Conservation (phyloP, 2,797 vertebrate species). For the Schizopygopsis pylzovi region DNA sequence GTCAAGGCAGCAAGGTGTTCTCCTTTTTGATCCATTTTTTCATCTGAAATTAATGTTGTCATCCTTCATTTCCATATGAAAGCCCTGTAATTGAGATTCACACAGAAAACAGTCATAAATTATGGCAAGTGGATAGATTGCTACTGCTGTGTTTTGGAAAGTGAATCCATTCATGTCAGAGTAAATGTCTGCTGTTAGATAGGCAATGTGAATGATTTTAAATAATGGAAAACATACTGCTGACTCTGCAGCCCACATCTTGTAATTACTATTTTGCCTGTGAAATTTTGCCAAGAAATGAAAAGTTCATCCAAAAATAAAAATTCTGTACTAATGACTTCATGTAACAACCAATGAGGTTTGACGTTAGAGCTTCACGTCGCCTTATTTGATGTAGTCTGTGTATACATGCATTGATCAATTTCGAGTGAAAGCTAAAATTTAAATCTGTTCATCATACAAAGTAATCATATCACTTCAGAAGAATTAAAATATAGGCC, state of each 20-base stretch:
- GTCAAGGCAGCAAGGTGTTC: slow-evolving; percentile 30
- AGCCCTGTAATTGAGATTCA: slow-evolving; percentile 50
- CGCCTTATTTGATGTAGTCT: neutral
- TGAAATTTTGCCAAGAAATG: neutral
- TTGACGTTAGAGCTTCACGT: neutral
- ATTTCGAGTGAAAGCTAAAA: neutral
- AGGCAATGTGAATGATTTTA: slow-evolving; percentile 53
- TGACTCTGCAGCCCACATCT: slow-evolving; percentile 22
- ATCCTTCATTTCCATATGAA: slow-evolving; percentile 53
- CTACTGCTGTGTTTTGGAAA: slow-evolving; percentile 51
- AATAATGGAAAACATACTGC: slow-evolving; percentile 50
- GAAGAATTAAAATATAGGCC: neutral
- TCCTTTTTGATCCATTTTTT: slow-evolving; percentile 31
- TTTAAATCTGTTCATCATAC: neutral
- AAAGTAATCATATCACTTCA: neutral
- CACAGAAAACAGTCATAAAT: slow-evolving; percentile 55
- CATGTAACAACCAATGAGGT: neutral
- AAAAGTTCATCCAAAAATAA: neutral
- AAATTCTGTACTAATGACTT: neutral
- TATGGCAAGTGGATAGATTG: slow-evolving; percentile 57
- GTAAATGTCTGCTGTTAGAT: slow-evolving; percentile 52
- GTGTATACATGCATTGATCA: no score
- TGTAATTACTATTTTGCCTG: neutral
- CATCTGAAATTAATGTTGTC: slow-evolving; percentile 55
- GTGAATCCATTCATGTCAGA: slow-evolving; percentile 53